Evolutionary conservation across 2,888 invertebrate genomes (phyloP).

Genomic region (Luffia ferchaultella): DNA sequence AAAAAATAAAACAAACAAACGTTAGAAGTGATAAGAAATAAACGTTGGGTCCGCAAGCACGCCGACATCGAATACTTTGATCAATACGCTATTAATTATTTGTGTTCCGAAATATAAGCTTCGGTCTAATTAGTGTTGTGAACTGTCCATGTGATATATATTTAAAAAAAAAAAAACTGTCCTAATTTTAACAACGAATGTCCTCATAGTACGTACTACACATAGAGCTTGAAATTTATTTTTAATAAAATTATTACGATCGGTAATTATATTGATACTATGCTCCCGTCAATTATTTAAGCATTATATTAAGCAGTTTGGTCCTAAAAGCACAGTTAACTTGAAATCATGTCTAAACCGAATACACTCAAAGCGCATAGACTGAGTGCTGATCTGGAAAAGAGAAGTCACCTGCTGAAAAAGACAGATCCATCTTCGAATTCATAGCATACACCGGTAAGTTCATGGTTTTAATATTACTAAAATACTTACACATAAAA

Average conservation of each 20-base stretch:
- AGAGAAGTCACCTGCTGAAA: constrained; percentile 45
- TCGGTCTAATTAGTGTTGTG: constrained; percentile 5
- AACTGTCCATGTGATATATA: neutral
- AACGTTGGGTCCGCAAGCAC: neutral
- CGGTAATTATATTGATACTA: constrained; percentile 7
- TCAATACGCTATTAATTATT: constrained; percentile 62
- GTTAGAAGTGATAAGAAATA: too few relatives aligned
- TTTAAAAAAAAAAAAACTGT: too few relatives aligned
- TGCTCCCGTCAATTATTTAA: neutral
- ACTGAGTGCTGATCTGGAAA: constrained; percentile 58
- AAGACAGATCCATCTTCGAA: constrained; percentile 42
- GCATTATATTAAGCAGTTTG: neutral
- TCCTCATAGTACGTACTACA: too few relatives aligned
- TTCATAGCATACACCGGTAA: constrained; percentile 61
- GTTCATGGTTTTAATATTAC: constrained; percentile 18
- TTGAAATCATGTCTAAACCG: constrained; percentile 53
- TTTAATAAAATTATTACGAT: constrained; percentile 14
- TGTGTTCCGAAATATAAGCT: constrained; percentile 38
- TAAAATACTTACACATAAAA: neutral
- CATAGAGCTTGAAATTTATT: too few relatives aligned
- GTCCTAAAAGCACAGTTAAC: constrained; percentile 19
- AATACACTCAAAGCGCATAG: constrained; percentile 56
- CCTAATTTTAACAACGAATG: constrained; percentile 13
- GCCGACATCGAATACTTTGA: constrained; percentile 25
- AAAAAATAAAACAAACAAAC: too few relatives aligned